These are phyloP conservation scores for Rhagologus leucostigma DNA, from an alignment of 2,113 vertebrate species.

Conservation along the genomic window DNA sequence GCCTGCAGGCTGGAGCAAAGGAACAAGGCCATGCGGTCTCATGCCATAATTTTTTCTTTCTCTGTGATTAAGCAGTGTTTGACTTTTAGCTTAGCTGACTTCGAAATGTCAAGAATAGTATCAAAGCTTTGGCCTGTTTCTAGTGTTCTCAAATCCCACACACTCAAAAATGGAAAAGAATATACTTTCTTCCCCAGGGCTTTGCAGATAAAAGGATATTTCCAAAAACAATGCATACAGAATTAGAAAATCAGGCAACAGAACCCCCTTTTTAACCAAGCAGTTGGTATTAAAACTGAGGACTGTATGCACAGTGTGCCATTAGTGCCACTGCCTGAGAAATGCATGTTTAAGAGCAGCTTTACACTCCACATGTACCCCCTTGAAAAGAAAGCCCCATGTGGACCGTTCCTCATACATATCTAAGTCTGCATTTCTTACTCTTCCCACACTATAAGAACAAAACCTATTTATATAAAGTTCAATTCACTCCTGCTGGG, in stretches of 20 bases:
- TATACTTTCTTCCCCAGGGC: neutral
- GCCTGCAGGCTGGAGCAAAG: neutral
- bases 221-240: neutral
- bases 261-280: neutral
- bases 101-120: neutral
- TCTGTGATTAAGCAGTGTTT: neutral
- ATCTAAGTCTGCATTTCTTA: neutral
- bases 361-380: neutral
- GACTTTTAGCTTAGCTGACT: neutral
- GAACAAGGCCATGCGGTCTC: neutral
- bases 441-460: neutral
- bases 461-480: neutral
- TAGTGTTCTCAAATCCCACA: neutral
- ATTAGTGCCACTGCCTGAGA: neutral
- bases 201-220: neutral
- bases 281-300: neutral
- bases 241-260: neutral
- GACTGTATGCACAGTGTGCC: neutral
- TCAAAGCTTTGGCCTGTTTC: neutral
- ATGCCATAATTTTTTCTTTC: neutral
- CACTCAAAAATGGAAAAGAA: neutral
- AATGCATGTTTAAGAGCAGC: neutral
- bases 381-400: neutral
- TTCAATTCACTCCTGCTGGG: neutral
- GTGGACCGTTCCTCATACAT: neutral